These are phyloP conservation scores for Graphium colonna DNA, from an alignment of 2,888 invertebrate genomes.

Conservation along the genomic window DNA sequence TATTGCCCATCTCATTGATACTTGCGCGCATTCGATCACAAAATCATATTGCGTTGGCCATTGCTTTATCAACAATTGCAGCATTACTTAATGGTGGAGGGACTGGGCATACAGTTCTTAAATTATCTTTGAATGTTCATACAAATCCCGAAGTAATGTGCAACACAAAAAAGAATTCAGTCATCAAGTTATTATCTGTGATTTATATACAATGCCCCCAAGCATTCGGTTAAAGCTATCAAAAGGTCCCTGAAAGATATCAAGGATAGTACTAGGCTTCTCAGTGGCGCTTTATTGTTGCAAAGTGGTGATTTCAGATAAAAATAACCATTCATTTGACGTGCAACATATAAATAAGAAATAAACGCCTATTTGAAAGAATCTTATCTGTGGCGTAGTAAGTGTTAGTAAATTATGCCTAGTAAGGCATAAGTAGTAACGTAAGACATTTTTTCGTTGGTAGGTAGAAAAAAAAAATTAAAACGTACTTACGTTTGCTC, in stretches of 20 bases:
- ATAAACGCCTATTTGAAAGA: background rate
- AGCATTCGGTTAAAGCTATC: background rate
- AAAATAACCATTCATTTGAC: background rate
- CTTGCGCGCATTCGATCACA: too few species aligned
- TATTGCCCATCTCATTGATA: too few species aligned
- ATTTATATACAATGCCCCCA: background rate
- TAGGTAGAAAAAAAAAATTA: too few species aligned
- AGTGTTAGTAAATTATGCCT: background rate
- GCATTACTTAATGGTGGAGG: too few species aligned
- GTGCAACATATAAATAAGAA: conserved; percentile 1
- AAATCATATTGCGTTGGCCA: background rate
- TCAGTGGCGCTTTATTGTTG: conserved; percentile 1
- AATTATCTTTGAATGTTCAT: background rate
- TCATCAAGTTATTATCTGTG: conserved; percentile 2
- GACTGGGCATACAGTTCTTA: too few species aligned
- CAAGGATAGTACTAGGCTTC: background rate
- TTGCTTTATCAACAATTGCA: background rate
- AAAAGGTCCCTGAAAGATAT: background rate
- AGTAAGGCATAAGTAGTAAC: too few species aligned
- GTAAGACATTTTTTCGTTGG: too few species aligned
- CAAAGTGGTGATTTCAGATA: background rate
- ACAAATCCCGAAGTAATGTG: background rate
- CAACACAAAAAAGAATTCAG: conserved; percentile 9
- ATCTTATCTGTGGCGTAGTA: background rate
- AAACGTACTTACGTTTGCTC: too few species aligned